Conservation (phyloP, 2,113 vertebrate genomes). For the Megaceryle torquata region DNA sequence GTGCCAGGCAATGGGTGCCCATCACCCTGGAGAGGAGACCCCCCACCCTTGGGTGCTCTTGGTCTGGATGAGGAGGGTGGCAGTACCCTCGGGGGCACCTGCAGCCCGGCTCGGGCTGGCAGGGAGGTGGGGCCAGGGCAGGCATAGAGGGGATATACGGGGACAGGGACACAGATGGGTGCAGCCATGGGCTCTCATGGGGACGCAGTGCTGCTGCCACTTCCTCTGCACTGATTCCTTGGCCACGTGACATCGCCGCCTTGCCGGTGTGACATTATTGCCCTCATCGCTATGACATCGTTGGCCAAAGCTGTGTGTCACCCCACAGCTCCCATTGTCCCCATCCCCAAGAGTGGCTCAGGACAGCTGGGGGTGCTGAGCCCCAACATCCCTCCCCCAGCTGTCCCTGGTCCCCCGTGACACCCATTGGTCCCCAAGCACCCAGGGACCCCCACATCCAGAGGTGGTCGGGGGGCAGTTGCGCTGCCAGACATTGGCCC, state of each 20-base stretch:
- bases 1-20: neutral
- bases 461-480: neutral
- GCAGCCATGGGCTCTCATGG: neutral
- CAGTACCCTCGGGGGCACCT: neutral
- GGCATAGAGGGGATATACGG: accelerated
- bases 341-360: neutral
- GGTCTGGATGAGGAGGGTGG: neutral
- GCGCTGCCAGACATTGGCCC: accelerated
- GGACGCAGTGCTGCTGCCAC: neutral
- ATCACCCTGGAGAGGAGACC: neutral
- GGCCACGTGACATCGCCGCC: accelerated
- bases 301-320: neutral
- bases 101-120: neutral
- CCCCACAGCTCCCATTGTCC: no score
- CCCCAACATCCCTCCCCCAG: accelerated
- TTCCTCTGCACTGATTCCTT: neutral
- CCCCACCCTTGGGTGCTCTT: neutral
- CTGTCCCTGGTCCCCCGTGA: neutral
- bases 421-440: accelerated
- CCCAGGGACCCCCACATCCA: accelerated
- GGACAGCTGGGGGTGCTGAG: no score
- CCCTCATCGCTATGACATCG: accelerated
- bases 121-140: neutral
- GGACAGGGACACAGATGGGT: neutral
- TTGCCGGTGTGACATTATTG: accelerated